Evolutionary conservation across 2,888 invertebrate species (phyloP).

Genomic region (Quadroppia sp.): DNA sequence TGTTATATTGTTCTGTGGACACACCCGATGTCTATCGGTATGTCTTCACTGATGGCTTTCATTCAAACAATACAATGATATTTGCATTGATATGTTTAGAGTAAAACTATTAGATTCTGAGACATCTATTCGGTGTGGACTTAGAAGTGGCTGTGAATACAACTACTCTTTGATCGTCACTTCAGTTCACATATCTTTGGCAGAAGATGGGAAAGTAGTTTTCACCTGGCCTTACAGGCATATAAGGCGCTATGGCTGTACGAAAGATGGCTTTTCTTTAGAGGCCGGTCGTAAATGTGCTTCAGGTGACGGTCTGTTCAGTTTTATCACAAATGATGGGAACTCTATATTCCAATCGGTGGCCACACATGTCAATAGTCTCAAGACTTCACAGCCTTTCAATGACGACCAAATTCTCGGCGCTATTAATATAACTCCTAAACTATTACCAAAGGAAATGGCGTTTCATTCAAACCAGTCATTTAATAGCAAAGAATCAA

Average conservation of each 20-base stretch:
- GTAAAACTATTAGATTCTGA: conserved; percentile 48
- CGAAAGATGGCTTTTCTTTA: conserved; percentile 49
- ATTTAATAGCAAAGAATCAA: neutral
- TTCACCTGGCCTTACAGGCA: conserved; percentile 50
- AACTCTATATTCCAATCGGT: conserved; percentile 40
- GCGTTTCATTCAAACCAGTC: neutral
- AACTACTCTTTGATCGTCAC: conserved; percentile 46
- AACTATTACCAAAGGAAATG: neutral
- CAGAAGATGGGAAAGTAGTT: conserved; percentile 41
- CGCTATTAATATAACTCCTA: conserved; percentile 1
- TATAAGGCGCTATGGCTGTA: conserved; percentile 50
- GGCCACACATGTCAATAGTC: conserved; percentile 40
- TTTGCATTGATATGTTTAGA: conserved; percentile 34
- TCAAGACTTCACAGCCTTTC: conserved; percentile 25
- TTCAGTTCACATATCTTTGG: conserved; percentile 46
- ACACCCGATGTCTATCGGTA: conserved; percentile 45
- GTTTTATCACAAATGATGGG: conserved; percentile 45
- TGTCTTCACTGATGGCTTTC: neutral
- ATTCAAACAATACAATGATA: neutral
- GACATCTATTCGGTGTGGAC: conserved; percentile 46
- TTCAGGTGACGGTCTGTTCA: conserved; percentile 50
- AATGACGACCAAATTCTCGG: neutral
- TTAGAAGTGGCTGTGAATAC: conserved; percentile 42
- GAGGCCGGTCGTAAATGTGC: conserved; percentile 52
- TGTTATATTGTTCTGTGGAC: conserved; percentile 48